Base-by-base conservation (phyloP, 2,113 vertebrate genomes). In the Myrmecobius fasciatus region DNA sequence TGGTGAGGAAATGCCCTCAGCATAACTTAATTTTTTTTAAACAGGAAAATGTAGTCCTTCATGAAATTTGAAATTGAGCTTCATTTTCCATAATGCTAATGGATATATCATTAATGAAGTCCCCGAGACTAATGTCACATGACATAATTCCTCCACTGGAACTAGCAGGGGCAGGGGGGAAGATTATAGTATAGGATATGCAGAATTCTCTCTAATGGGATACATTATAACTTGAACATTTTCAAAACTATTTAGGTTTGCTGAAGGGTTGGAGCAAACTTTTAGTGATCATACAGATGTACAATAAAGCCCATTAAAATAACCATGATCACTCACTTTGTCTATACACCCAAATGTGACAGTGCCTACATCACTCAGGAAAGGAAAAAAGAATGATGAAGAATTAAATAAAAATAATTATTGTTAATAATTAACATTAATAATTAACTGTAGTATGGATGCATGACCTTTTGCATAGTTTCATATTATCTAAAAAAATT, bases 401-500 rank as follows among this genome's bases (percentile, higher is more conserved):
- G 49, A 51, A 51, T 10, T 51, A 51, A 51, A 51, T 51, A 51
- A 51, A 51, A 51, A 51, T 51, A 51, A 51, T 10, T 51, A 51
- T 51, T 51, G 11, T 9, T 51, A 51, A 10, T 11, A 51, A 51
- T 51, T 51, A 51, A 10, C 11, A 51, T 10, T 51, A 51, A 0
- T 51, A 51, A n/a, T n/a, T n/a, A n/a, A n/a, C 31, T 91, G 54
- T 92, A 51, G 83, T 48, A 91, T 83, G 17, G 43, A 3, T 46
- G 54, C 92, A 83, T 25, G 56, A 43, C 1, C 52, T 24, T 91
- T 9, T 60, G 54, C 12, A 14, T 31, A 75, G 14, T 53, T 24
- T 8, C 92, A 24, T 89, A 51, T 94, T 56, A 92, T 90, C 26
- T 56, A 36, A 22, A 89, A 91, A 93, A 56, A 91, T 91, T 54